These are phyloP conservation scores for Dryomyza anilis DNA, from an alignment of 2,888 invertebrate genomes.

Conservation along the genomic window DNA sequence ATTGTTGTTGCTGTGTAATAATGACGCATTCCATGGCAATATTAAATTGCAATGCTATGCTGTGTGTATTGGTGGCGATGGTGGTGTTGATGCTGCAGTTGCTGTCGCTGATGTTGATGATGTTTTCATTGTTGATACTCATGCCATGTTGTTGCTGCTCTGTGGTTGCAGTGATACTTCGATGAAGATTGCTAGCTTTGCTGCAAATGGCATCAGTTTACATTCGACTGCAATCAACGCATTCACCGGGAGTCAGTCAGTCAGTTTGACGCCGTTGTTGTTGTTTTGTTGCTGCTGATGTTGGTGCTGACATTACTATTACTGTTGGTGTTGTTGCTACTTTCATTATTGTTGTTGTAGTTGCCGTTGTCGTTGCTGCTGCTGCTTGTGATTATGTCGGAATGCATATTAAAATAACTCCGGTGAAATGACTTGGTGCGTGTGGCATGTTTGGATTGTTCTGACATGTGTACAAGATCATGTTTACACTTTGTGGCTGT, in stretches of 20 bases:
- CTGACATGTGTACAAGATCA: not conserved
- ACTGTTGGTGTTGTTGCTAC: slow-evolving; percentile 1
- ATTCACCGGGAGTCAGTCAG: not conserved
- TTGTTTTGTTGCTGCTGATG: too few relatives aligned
- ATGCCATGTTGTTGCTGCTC: too few relatives aligned
- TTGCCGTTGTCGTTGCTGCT: not conserved
- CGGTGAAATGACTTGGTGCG: not conserved
- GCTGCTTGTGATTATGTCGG: slow-evolving; percentile 16
- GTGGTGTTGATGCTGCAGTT: too few relatives aligned
- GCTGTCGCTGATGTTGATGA: too few relatives aligned
- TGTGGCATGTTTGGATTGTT: slow-evolving; percentile 14
- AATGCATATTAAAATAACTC: slow-evolving; percentile 20
- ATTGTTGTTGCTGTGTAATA: too few relatives aligned
- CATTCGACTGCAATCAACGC: not conserved
- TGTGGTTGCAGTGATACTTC: not conserved
- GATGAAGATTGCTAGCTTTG: not conserved
- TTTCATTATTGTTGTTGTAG: too few relatives aligned
- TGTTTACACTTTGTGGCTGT: too few relatives aligned
- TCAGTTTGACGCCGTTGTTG: not conserved
- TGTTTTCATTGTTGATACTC: too few relatives aligned
- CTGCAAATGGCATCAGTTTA: not conserved
- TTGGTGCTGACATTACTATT: not conserved
- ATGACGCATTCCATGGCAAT: too few relatives aligned
- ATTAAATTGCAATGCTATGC: too few relatives aligned
- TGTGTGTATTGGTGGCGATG: too few relatives aligned